phyloP scores from a whole-genome alignment of 2,888 invertebrate genomes.

The Ceraclea dissimilis region DNA sequence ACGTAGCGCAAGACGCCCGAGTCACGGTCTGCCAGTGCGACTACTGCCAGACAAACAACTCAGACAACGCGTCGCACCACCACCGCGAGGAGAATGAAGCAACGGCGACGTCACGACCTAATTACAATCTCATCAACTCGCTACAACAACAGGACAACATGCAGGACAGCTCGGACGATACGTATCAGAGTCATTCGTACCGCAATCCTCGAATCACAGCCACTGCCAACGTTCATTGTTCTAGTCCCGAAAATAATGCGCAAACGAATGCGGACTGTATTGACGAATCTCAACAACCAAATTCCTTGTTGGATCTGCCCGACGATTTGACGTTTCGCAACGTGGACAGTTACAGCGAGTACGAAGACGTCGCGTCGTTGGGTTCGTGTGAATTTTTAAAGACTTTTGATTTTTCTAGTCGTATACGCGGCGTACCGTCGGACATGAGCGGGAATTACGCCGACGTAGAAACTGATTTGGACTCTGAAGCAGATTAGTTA shows the following conservation, averaged over 20 bases:
- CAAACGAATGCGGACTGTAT: not conserved
- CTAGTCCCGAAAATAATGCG: not conserved
- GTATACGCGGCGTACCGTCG: conserved; percentile 1
- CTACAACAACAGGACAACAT: not conserved
- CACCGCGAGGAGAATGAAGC: not conserved
- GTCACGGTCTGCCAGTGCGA: not conserved
- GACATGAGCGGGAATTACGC: conserved; percentile 18
- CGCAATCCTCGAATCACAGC: too few species aligned
- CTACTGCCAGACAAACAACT: not conserved
- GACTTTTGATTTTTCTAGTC: too few species aligned
- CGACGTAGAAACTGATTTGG: conserved; percentile 14
- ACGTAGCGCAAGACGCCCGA: not conserved
- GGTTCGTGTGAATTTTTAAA: not conserved
- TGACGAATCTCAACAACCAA: not conserved
- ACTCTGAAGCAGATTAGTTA: conserved; percentile 9
- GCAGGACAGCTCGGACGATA: not conserved
- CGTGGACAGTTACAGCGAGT: not conserved
- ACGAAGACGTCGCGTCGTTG: not conserved
- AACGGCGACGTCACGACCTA: not conserved
- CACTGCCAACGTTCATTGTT: too few species aligned
- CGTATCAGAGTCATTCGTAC: not conserved
- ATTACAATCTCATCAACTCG: not conserved
- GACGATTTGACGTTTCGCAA: not conserved
- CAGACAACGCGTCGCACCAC: not conserved
- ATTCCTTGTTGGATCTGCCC: not conserved